Percentiles rank a stretch among this genome's conserved stretches.
Conservation (phyloP, 2,888 invertebrate species). For the Orthosia incerta region DNA sequence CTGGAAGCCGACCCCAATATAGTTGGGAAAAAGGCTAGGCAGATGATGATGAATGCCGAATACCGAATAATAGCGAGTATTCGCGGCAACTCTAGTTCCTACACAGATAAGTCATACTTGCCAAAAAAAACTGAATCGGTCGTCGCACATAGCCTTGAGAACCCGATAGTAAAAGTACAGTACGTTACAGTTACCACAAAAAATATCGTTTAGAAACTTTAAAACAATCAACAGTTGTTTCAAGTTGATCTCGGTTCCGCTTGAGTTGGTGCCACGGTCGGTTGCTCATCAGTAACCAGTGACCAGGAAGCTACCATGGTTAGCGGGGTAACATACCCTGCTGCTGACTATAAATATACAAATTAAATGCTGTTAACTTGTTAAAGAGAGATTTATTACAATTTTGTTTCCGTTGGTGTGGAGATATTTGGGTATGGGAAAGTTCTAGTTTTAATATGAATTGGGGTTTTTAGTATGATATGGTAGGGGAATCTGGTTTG, state of each 20-base stretch:
- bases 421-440: conserved; percentile 38
- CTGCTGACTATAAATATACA: conserved; percentile 49
- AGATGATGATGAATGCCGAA: too few species aligned
- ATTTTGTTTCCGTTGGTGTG: conserved; percentile 39
- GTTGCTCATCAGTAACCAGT: conserved; percentile 65
- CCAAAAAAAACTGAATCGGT: conserved; percentile 2
- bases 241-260: conserved; percentile 56
- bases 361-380: conserved; percentile 48
- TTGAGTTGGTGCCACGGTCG: conserved; percentile 62
- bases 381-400: conserved; percentile 46
- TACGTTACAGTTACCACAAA: conserved; percentile 50
- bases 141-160: conserved; percentile 35
- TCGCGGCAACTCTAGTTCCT: too few species aligned
- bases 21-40: too few species aligned
- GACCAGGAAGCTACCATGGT: conserved; percentile 63
- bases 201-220: conserved; percentile 60
- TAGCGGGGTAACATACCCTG: conserved; percentile 66
- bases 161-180: conserved; percentile 58
- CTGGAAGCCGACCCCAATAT: too few species aligned
- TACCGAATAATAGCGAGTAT: too few species aligned
- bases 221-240: conserved; percentile 65
- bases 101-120: background rate
- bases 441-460: background rate
- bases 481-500: background rate
- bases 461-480: background rate